Evolutionary conservation across 1,140 invertebrate species (phyloP), one percentile per base, ranked within the genome.

Genomic region (Scaptomyza hsui): DNA sequence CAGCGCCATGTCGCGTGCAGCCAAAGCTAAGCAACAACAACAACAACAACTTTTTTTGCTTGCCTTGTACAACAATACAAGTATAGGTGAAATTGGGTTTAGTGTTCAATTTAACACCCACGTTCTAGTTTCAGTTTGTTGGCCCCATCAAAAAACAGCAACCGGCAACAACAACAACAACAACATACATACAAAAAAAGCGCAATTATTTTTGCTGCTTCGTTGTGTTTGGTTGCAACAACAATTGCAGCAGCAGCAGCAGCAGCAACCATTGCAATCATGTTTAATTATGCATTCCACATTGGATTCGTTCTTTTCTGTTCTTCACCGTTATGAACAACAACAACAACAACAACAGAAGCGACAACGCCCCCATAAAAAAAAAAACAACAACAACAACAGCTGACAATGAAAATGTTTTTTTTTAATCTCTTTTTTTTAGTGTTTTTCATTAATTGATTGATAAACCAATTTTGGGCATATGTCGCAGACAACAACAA

Each of bases 91-190:
- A 86, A 82, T 86, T 86, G 82, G 78, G 82, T 78, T 86, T 86
- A 78, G 78, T 88, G 74, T 88, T 86, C 78, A 86, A 88, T 86
- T 81, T 70, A 88, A 81, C 82, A 81, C 82, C 82, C 82, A 86
- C 82, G 82, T 86, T 86, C 82, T 82, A 86, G 78, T 78, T 86
- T 57, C 63, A 48, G 82, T 86, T 88, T 88, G 68, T 86, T 86
- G 82, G 72, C 83, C 83, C 39, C 77, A 29, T 44, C 73, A 44
- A 19, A 35, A 53, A 21, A 61, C 29, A 32, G 10, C 29, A 71
- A 42, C 10, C 41, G 41, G 41, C 41, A 7, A 42, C 41, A 16
- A 16, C 41, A 16, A 35, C 32, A 39, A 35, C 39, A 53, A 24
- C 41, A 37, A 35, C 48, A 72, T 45, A 39, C n/a, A n/a, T 44